phyloP scores from a whole-genome alignment of 2,888 invertebrate genomes.

The Chymomyza amoena region DNA sequence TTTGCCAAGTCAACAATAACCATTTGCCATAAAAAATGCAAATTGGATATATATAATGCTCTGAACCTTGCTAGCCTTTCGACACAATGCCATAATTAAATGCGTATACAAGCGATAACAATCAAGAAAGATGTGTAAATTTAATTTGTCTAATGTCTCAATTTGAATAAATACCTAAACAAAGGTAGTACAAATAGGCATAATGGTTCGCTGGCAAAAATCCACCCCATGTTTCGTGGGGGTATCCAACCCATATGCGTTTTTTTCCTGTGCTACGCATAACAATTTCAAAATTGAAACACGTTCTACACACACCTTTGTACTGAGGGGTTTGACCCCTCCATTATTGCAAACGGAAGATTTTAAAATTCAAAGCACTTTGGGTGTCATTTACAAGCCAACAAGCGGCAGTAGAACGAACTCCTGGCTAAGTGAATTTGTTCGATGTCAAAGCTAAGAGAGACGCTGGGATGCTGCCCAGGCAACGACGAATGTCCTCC shows the following conservation, averaged over 20 bases:
- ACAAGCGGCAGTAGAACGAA: constrained; percentile 35
- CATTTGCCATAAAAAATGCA: not conserved
- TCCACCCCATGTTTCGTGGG: constrained; percentile 31
- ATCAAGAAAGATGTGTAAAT: constrained; percentile 76
- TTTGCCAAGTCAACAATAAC: not conserved
- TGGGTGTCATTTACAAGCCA: constrained; percentile 66
- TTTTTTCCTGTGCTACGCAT: constrained; percentile 22
- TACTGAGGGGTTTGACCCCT: constrained; percentile 3
- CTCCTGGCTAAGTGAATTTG: constrained; percentile 57
- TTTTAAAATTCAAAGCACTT: constrained; percentile 75
- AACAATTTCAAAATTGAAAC: constrained; percentile 51
- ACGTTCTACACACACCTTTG: constrained; percentile 55
- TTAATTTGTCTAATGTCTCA: constrained; percentile 78
- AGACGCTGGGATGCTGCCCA: not conserved
- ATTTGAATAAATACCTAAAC: constrained; percentile 73
- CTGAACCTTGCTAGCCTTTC: not conserved
- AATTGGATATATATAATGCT: not conserved
- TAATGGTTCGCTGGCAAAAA: constrained; percentile 33
- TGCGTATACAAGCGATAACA: constrained; percentile 65
- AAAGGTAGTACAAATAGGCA: constrained; percentile 41
- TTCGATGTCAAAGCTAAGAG: constrained; percentile 30
- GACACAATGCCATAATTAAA: constrained; percentile 42
- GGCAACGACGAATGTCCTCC: not conserved
- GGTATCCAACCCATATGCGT: not conserved
- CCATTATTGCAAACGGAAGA: constrained; percentile 7